Percentiles rank a stretch among this genome's conserved stretches.
These are phyloP conservation scores for Neomorphus geoffroyi DNA, from an alignment of 2,797 vertebrate species.

Conservation along the genomic window DNA sequence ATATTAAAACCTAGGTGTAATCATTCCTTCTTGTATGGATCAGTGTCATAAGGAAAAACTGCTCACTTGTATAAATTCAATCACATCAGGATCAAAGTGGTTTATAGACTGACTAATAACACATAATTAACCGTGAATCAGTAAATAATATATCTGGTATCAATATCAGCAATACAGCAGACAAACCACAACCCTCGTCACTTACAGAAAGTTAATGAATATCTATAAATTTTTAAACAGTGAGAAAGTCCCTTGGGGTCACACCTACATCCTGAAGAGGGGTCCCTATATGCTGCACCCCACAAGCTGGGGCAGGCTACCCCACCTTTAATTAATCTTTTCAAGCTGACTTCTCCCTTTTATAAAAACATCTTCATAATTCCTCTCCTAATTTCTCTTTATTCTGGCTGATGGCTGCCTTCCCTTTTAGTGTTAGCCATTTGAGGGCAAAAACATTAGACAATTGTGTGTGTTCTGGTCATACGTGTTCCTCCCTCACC, in stretches of 20 bases:
- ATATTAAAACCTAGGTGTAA: not conserved
- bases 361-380: not conserved
- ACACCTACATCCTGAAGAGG: not conserved
- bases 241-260: not conserved
- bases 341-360: not conserved
- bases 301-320: not conserved
- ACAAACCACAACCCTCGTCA: not conserved
- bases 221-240: not conserved
- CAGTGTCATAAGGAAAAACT: not conserved
- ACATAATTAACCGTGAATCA: not conserved
- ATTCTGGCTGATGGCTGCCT: not conserved
- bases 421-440: not conserved
- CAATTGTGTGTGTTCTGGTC: not conserved
- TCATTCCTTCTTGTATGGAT: not conserved
- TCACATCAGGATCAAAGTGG: not conserved
- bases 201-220: not conserved
- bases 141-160: not conserved
- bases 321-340: not conserved
- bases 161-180: not conserved
- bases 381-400: not conserved
- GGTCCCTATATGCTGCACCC: not conserved
- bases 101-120: not conserved
- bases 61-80: not conserved
- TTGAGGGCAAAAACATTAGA: not conserved
- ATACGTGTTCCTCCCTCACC: not conserved